A percentile compares a stretch with the other conserved stretches of the same genome.
Conservation (phyloP, 35 echinoderm and acorn worm genomes). For the Holothuria glaberrima region DNA sequence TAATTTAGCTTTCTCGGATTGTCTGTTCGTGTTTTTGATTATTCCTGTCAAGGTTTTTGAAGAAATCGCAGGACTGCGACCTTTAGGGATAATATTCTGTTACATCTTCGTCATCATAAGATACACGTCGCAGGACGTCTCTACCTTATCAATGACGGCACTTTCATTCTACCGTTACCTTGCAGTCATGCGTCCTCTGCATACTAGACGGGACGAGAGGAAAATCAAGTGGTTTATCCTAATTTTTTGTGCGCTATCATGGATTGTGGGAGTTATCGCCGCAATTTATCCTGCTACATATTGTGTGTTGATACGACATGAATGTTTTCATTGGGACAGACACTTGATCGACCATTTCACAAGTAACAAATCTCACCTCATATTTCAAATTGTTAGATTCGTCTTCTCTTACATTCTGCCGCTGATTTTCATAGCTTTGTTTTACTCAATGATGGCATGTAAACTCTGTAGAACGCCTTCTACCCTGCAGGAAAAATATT, state of each 20-base stretch:
- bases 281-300: neutral
- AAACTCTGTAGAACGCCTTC: neutral
- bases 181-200: neutral
- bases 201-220: neutral
- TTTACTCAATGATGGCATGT: neutral
- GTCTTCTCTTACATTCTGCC: neutral
- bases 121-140: conserved; percentile 4
- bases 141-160: neutral
- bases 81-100: neutral
- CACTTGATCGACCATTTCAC: too few relatives aligned
- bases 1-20: conserved; percentile 3
- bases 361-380: too few relatives aligned
- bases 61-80: neutral
- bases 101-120: neutral
- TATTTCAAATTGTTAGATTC: neutral
- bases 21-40: neutral
- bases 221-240: neutral
- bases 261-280: neutral
- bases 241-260: neutral
- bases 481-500: neutral
- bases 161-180: neutral
- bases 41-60: neutral
- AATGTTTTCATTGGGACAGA: too few relatives aligned
- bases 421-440: neutral
- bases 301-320: neutral